phyloP scores from a whole-genome alignment of 2,797 vertebrate genomes.

The Acipenser ruthenus region DNA sequence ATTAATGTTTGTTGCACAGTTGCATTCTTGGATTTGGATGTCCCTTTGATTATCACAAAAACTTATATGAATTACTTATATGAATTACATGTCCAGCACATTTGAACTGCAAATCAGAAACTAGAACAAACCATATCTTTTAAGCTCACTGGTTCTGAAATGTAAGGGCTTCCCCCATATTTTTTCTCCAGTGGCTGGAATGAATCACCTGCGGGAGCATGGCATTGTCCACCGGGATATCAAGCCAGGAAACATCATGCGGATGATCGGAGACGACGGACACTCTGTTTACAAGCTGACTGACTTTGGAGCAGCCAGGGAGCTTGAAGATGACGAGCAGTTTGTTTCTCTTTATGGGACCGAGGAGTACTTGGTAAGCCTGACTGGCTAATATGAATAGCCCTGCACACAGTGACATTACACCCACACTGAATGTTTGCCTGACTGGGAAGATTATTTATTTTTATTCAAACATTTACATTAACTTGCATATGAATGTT shows the following conservation, averaged over 20 bases:
- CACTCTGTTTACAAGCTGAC: slow-evolving; percentile 93
- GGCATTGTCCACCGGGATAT: slow-evolving; percentile 95
- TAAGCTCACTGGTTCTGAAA: not conserved
- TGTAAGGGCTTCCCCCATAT: not conserved
- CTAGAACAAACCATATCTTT: not conserved
- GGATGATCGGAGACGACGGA: slow-evolving; percentile 89
- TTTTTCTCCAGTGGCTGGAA: slow-evolving; percentile 76
- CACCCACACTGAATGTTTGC: too few relatives aligned
- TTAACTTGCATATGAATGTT: too few relatives aligned
- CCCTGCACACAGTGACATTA: too few relatives aligned
- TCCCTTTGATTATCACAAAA: too few relatives aligned
- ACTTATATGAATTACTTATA: too few relatives aligned
- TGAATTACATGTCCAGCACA: too few relatives aligned
- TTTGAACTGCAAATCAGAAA: too few relatives aligned
- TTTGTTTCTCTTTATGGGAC: slow-evolving; percentile 96
- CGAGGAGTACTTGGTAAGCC: slow-evolving; percentile 81
- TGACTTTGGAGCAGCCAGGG: slow-evolving; percentile 89
- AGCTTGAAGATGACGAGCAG: slow-evolving; percentile 93
- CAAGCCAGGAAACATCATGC: slow-evolving; percentile 96
- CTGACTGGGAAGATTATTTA: too few relatives aligned
- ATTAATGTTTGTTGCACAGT: too few relatives aligned
- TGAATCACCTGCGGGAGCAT: slow-evolving; percentile 95
- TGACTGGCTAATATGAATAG: too few relatives aligned
- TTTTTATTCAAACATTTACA: too few relatives aligned
- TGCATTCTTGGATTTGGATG: too few relatives aligned